Conservation (phyloP, 2,888 invertebrate species). For the Drosophila gaucha region DNA sequence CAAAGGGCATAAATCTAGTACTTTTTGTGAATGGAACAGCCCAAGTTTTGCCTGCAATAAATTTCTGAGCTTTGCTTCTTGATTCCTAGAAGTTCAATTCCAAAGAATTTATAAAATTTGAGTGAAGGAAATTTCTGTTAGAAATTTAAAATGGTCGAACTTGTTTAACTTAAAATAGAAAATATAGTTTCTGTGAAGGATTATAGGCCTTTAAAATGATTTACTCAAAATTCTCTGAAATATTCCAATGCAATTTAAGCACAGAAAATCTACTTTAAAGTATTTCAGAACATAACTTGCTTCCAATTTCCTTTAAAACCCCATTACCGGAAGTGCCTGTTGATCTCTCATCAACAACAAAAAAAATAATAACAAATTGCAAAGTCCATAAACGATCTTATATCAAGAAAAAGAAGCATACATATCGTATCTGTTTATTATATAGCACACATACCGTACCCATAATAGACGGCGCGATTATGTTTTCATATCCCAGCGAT, state of each 20-base stretch:
- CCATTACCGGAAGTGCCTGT: constrained; percentile 37
- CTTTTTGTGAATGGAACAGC: neutral
- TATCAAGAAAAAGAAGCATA: constrained; percentile 20
- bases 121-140: neutral
- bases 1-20: constrained; percentile 7
- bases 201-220: too few species aligned
- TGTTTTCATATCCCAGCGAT: constrained; percentile 69
- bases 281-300: neutral
- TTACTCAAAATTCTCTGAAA: neutral
- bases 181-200: too few species aligned
- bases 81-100: neutral
- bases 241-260: neutral
- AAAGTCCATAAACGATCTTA: constrained; percentile 14
- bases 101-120: neutral
- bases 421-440: constrained; percentile 3
- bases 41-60: neutral
- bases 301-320: neutral
- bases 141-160: neutral
- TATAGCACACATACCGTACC: constrained; percentile 29
- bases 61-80: neutral
- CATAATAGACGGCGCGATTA: constrained; percentile 39
- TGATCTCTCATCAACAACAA: constrained; percentile 11
- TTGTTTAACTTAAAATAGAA: neutral
- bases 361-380: constrained; percentile 17
- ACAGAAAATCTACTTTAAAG: neutral